Conservation (phyloP, 2,113 vertebrate species). For the Myiozetetes cayanensis region DNA sequence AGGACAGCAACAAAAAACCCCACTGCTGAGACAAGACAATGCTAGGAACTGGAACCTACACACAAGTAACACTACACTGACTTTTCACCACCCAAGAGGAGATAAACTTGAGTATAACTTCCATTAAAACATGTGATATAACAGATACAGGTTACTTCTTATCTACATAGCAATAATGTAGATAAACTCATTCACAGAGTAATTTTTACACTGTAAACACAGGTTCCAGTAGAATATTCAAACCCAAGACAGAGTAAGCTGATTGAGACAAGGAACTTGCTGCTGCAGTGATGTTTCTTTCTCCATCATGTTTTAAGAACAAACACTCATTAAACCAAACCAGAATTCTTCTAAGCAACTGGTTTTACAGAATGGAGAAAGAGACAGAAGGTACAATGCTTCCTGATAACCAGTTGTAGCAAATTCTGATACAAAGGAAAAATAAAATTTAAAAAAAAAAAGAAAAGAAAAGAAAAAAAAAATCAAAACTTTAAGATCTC, state of each 20-base stretch:
- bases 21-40: background rate
- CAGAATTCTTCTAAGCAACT: background rate
- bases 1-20: background rate
- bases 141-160: background rate
- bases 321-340: background rate
- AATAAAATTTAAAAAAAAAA: too few species aligned
- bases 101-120: background rate
- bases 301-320: background rate
- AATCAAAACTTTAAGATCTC: background rate
- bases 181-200: background rate
- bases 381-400: background rate
- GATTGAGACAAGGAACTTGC: background rate
- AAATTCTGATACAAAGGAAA: background rate
- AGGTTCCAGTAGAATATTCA: background rate
- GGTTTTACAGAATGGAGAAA: background rate
- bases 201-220: background rate
- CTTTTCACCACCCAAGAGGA: background rate
- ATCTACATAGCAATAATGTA: background rate
- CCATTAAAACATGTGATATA: background rate
- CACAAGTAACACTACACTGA: background rate
- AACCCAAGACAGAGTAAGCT: accelerated
- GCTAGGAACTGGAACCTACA: background rate
- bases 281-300: background rate
- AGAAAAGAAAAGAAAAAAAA: too few species aligned
- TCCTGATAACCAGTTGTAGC: background rate